Percentiles rank a stretch among this genome's conserved stretches.
Conservation (phyloP, 1,140 invertebrate genomes). For the Ceratosolen solmsi region DNA sequence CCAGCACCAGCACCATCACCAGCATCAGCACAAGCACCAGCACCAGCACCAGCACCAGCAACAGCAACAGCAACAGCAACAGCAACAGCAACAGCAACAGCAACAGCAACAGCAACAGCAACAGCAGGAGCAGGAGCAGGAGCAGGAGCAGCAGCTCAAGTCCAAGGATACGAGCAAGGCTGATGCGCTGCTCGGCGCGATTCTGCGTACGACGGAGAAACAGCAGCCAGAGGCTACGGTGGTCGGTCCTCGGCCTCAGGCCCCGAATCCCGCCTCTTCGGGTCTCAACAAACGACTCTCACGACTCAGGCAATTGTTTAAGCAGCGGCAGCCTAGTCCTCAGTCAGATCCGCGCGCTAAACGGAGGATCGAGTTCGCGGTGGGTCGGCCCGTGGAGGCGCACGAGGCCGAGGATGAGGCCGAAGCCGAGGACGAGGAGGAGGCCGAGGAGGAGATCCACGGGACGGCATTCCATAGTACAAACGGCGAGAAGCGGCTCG, state of each 20-base stretch:
- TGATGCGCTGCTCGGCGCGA: slow-evolving; percentile 74
- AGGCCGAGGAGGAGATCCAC: slow-evolving; percentile 38
- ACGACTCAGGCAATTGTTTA: slow-evolving; percentile 66
- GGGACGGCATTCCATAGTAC: slow-evolving; percentile 60
- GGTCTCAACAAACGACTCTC: slow-evolving; percentile 64
- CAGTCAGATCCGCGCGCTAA: slow-evolving; percentile 21
- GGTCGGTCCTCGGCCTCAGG: not conserved
- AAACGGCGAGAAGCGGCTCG: slow-evolving; percentile 57
- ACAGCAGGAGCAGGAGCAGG: not conserved
- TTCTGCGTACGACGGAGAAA: slow-evolving; percentile 69
- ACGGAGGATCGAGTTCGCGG: slow-evolving; percentile 42
- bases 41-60: not conserved
- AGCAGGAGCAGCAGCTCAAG: not conserved
- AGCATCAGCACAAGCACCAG: not conserved
- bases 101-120: not conserved
- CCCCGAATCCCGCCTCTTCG: slow-evolving; percentile 12
- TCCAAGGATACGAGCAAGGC: slow-evolving; percentile 69
- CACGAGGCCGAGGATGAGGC: slow-evolving; percentile 13
- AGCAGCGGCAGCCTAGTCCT: slow-evolving; percentile 59
- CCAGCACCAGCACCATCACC: slow-evolving; percentile 3
- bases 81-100: slow-evolving; percentile 45
- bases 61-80: slow-evolving; percentile 13
- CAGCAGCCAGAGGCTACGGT: slow-evolving; percentile 58
- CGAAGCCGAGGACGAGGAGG: slow-evolving; percentile 30
- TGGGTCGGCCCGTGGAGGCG: slow-evolving; percentile 41